Evolutionary conservation across 1,140 invertebrate genomes (phyloP).

Genomic region (Trichonephila inaurata): DNA sequence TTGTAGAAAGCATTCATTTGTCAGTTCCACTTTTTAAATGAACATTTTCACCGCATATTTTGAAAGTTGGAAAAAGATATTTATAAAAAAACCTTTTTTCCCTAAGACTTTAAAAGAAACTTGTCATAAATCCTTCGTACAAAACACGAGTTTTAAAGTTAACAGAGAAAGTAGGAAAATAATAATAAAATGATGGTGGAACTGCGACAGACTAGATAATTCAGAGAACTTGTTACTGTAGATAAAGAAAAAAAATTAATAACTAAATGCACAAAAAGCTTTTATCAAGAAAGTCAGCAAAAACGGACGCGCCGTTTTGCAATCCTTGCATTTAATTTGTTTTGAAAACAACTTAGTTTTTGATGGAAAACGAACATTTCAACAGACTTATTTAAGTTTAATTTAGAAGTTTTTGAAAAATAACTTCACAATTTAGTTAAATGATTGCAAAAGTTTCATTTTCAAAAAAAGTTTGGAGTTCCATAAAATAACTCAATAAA

Average conservation of each 20-base stretch:
- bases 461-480: no score
- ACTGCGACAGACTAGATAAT: background rate
- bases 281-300: background rate
- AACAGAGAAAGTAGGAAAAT: background rate
- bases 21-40: no score
- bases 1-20: no score
- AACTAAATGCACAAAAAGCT: background rate
- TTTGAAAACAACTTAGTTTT: no score
- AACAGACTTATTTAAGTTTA: no score
- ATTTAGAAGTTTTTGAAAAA: no score
- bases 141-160: background rate
- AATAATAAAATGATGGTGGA: background rate
- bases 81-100: background rate
- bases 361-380: no score
- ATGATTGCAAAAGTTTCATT: no score
- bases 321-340: background rate
- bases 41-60: no score
- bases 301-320: background rate
- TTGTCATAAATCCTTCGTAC: background rate
- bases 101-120: background rate
- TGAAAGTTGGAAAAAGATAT: background rate
- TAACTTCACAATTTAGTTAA: no score
- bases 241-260: conserved; percentile 12
- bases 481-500: no score
- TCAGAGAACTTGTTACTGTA: background rate